Base-by-base conservation (phyloP, 2,888 invertebrate genomes). In the Eudasyphora cyanicolor region DNA sequence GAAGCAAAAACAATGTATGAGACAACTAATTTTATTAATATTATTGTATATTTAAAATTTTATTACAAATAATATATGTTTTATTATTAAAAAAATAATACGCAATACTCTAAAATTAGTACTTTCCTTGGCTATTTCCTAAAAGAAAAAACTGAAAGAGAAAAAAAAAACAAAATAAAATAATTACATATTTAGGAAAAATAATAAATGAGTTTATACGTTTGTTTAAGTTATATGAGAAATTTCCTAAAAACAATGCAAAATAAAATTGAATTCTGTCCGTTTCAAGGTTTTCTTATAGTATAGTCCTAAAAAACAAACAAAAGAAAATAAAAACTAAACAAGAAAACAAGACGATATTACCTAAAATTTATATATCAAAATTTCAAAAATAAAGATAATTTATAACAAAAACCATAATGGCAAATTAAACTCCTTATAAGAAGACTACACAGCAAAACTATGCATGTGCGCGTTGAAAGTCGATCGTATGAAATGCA, bases 241-340 rank as follows among this genome's bases (percentile, higher is more conserved):
- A 35, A 14, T 19, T 35, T 67, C 67, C 38, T 67, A 67, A 67
- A 42, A 24, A 24, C 14, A 38, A 27, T 29, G n/a, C 21, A 67
- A 24, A 67, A 42, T n/a, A 64, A 35, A 64, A 19, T 12, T 64
- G 12, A 42, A 67, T 42, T 67, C 67, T 67, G 67, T 67, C 67
- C 67, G 67, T 67, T 67, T 67, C 67, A 67, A 19, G 67, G 67
- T 67, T 67, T 67, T 67, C 67, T 38, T 38, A 35, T 67, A 29
- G 24, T 8, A 57, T 67, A 67, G 67, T 35, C 12, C 21, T 42
- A 38, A 19, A 29, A 64, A 17, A 8, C 10, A 35, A 17, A 29
- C 17, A 64, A 62, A 17, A 62, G 14, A 62, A 64, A 64, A 2
- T 60, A 67, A 67, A 24, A 42, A 35, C 42, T 42, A 12, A 24